phyloP scores from a whole-genome alignment of 2,888 invertebrate species.

The Drosophila greeni region DNA sequence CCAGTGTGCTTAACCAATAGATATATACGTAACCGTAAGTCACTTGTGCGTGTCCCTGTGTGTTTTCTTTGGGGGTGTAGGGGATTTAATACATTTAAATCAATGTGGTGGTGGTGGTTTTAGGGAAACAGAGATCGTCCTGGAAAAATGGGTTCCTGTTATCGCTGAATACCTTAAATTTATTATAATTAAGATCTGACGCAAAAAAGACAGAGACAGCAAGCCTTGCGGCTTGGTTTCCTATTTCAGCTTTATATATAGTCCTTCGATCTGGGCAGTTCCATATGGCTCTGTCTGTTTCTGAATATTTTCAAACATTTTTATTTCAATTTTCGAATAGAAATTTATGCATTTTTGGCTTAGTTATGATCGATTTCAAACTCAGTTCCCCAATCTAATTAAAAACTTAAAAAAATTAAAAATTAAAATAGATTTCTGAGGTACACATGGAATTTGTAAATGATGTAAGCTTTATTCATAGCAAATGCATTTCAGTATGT shows the following conservation, averaged over 20 bases:
- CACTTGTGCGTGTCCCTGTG: neutral
- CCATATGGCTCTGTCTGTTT: neutral
- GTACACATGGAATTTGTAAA: neutral
- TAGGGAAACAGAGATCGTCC: neutral
- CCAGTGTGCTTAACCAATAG: constrained; percentile 9
- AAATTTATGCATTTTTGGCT: neutral
- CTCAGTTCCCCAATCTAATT: no score
- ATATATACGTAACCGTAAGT: constrained; percentile 3
- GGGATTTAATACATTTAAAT: no score
- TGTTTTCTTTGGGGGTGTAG: neutral
- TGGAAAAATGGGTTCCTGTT: neutral
- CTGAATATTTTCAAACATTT: neutral
- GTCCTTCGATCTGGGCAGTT: no score
- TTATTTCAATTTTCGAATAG: neutral
- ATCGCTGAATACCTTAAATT: neutral
- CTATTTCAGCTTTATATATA: neutral
- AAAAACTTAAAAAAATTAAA: no score
- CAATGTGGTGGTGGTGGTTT: neutral
- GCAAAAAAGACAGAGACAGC: neutral
- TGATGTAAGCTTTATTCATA: neutral
- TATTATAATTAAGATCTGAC: neutral
- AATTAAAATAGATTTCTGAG: neutral
- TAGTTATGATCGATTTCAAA: neutral
- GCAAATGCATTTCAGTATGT: neutral
- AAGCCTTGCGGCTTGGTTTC: neutral